Evolutionary conservation across 2,797 vertebrate species (phyloP).

Genomic region (Podargus strigoides): DNA sequence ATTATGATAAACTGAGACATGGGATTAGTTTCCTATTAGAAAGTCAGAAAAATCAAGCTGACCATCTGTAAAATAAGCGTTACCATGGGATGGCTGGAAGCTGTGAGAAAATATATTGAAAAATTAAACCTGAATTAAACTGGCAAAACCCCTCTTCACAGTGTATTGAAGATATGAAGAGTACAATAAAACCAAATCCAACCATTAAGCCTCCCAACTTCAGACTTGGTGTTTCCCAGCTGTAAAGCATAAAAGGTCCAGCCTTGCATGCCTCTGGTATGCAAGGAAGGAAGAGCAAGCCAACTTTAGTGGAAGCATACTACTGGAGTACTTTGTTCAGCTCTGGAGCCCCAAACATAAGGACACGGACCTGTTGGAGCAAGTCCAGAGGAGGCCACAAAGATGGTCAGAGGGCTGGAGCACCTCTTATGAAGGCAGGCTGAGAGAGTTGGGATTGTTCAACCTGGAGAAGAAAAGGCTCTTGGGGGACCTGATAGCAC

Average conservation of each 20-base stretch:
- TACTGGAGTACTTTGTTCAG: no score
- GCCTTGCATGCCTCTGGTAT: accelerated
- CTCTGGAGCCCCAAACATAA: no score
- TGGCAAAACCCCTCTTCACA: not conserved
- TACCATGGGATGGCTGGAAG: not conserved
- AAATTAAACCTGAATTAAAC: not conserved
- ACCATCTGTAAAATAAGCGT: not conserved
- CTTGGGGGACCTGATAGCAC: no score
- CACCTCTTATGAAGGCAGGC: no score
- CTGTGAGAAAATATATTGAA: not conserved
- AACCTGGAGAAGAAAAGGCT: no score
- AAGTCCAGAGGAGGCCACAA: no score
- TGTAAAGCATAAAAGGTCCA: not conserved
- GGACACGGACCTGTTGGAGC: no score
- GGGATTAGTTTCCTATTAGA: not conserved
- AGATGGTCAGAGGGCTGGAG: no score
- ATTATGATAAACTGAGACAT: not conserved
- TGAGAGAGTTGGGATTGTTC: no score
- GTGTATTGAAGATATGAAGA: not conserved
- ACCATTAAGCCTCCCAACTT: not conserved
- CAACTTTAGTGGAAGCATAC: not conserved
- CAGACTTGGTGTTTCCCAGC: not conserved
- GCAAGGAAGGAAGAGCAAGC: not conserved
- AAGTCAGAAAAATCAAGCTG: not conserved
- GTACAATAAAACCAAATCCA: not conserved